Base-by-base conservation (phyloP, 2,113 vertebrate species). In the Labeo catla region DNA sequence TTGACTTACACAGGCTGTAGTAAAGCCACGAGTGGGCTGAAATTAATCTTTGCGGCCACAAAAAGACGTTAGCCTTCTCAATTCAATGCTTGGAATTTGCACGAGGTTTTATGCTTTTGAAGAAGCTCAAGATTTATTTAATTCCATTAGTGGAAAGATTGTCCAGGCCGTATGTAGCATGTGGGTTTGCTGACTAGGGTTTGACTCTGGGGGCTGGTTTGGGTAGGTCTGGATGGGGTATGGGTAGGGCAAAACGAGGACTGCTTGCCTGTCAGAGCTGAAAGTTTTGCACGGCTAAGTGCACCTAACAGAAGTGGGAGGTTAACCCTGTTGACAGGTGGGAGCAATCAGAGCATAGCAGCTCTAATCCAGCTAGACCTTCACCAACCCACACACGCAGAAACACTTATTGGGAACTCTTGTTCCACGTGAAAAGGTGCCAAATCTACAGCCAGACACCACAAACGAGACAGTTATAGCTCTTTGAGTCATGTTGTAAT, bases 221-320 rank as follows among this genome's bases (percentile, higher is more conserved):
- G 94, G 95, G 94, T 93, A 89, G 93, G 92, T 78, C 91, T 70
- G 84, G 87, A 73, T 63, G 76, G 72, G 78, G 68, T 70, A 34
- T 77, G 87, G 78, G 61, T 81, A 93, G 95, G 95, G 94, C 95
- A 95, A 94, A 89, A 93, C 95, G 96, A 95, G 95, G 95, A 95
- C 91, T 94, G 94, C 95, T 95, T 96, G 95, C 94, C 94, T 97
- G 96, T 96, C 96, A 94, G 87, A 95, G 95, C 93, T 92, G 93
- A 95, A 93, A 95, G 96, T 95, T 95, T 97, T 94, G 95, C 93
- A 97, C 70, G 96, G 96, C 94, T 97, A 95, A 97, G 91, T 97
- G 95, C 96, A 95, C 95, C 94, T 88, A 95, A 95, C 86, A 91
- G 91, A 92, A 95, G 95, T 91, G 91, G 82, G 91, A 87, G 91